Base-by-base conservation (phyloP, 2,113 vertebrate genomes). In the Odontesthes bonariensis region DNA sequence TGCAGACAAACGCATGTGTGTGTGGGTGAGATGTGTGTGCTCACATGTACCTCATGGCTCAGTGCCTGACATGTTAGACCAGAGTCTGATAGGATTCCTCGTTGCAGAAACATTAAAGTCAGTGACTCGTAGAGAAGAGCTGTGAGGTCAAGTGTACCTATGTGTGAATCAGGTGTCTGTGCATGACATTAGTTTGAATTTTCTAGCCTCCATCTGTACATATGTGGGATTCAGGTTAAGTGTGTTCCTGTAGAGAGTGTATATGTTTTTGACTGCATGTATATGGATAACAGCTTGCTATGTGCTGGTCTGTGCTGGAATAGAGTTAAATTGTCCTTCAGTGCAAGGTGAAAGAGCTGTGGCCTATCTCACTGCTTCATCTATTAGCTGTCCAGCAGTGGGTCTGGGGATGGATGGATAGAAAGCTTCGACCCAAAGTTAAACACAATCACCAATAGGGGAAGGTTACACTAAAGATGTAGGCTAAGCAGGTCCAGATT, bases 41-140 rank as follows among this genome's bases (percentile, higher is more conserved):
- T 49, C 44, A 19, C 0, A 1, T 63, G 11, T 31, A 31, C 61
- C 12, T 65, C 42, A 51, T 10, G 22, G 73, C 82, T 88, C 62
- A 75, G 66, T 74, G 67, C 52, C 75, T 79, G 72, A 88, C 61
- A 85, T 89, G 79, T 85, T 70, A 76, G 78, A 85, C 75, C 42
- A 47, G 62, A 66, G 70, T 85, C 72, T 81, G 83, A 89, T 90
- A 90, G 70, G 79, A 91, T 89, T 90, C 70, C 54, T 88, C 10
- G 82, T 86, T 91, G 60, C 79, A 88, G 73, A 90, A 91, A 89
- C 79, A 64, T 86, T 81, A 75, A 83, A 69, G 33, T 51, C 60
- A 69, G 59, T 68, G 74, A 78, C 22, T 87, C 52, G 54, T n/a
- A 69, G 32, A 70, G 38, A 72, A 81, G 61, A 79, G 68, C 57